phyloP scores from a whole-genome alignment of 1,140 invertebrate species.

The Penaeus chinensis region DNA sequence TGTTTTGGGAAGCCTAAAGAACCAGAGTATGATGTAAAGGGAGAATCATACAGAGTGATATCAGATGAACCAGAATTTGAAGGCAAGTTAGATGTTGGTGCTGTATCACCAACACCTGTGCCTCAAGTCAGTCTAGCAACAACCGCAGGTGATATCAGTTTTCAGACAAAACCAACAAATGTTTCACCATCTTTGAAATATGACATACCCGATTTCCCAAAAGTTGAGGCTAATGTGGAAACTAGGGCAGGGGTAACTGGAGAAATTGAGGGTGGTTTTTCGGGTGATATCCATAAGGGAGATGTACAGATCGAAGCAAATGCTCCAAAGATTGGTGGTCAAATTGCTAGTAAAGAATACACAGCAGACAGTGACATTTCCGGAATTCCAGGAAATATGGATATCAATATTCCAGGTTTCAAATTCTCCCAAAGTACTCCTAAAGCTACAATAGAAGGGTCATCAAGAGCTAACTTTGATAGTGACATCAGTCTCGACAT shows the following conservation, averaged over 20 bases:
- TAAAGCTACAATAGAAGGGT: no score
- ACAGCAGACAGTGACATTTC: not conserved
- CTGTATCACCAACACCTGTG: no score
- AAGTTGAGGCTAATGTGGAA: not conserved
- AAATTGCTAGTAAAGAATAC: not conserved
- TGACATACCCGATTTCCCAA: conserved; percentile 8
- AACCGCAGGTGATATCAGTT: no score
- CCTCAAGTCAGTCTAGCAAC: no score
- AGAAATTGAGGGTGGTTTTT: no score
- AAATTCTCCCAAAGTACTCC: no score
- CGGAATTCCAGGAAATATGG: not conserved
- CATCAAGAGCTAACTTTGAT: no score
- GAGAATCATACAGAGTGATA: not conserved
- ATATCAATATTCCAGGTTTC: no score
- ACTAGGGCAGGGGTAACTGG: not conserved
- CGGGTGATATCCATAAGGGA: no score
- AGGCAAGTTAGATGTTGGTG: not conserved
- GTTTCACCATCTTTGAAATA: not conserved
- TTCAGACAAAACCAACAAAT: not conserved
- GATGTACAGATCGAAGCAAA: no score
- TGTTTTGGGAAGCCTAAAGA: conserved; percentile 6
- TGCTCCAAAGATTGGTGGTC: not conserved
- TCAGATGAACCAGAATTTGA: not conserved
- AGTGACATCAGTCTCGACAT: not conserved
- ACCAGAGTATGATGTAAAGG: not conserved